Conservation (phyloP, 2,113 vertebrate species). For the Cinclus cinclus region DNA sequence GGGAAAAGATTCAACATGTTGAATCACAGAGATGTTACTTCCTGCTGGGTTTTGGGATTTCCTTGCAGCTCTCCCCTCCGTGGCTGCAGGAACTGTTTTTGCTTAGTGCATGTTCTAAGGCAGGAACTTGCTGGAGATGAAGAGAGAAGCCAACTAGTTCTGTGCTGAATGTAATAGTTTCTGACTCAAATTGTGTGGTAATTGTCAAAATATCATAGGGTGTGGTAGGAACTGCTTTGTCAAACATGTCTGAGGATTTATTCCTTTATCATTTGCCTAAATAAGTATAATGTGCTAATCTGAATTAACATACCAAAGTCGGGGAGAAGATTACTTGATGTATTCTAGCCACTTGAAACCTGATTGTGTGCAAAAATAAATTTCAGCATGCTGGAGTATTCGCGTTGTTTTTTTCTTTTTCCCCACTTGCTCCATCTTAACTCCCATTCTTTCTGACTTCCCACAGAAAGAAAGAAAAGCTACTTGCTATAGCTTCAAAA, state of each 20-base stretch:
- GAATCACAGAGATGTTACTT: slow-evolving; percentile 15
- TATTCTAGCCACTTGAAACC: neutral
- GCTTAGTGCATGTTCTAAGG: neutral
- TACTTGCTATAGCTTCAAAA: neutral
- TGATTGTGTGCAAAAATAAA: neutral
- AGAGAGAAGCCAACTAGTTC: neutral
- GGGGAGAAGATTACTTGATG: neutral
- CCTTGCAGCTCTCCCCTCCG: neutral
- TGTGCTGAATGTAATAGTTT: neutral
- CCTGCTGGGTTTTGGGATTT: slow-evolving; percentile 47
- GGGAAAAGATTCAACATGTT: neutral
- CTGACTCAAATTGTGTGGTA: slow-evolving; percentile 18
- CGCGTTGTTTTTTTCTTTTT: neutral
- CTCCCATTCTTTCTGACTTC: neutral
- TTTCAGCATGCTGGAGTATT: neutral
- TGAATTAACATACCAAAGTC: neutral
- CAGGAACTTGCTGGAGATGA: neutral
- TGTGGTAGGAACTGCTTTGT: neutral
- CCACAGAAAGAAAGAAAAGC: neutral
- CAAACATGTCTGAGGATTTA: neutral
- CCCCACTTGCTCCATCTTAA: neutral
- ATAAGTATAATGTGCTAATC: neutral
- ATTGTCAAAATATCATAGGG: slow-evolving; percentile 1
- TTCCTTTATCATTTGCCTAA: neutral
- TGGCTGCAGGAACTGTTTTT: neutral